phyloP scores from a whole-genome alignment of 2,113 vertebrate genomes.

The Sorex araneus region DNA sequence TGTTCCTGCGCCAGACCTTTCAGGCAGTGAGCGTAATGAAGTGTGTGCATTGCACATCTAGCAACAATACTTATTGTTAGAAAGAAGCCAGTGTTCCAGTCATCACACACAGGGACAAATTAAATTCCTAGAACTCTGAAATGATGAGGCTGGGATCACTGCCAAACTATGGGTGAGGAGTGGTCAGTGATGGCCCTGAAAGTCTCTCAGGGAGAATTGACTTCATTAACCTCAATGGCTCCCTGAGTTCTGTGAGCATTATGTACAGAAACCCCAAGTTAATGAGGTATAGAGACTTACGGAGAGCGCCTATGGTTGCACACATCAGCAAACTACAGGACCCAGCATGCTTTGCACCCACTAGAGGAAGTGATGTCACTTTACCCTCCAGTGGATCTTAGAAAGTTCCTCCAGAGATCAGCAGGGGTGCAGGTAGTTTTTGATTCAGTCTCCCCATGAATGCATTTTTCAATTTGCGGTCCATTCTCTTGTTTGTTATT shows the following conservation, averaged over 20 bases:
- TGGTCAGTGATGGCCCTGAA: background rate
- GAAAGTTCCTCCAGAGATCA: background rate
- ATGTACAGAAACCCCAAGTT: background rate
- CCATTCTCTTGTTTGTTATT: background rate
- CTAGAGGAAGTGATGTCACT: background rate
- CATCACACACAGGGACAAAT: background rate
- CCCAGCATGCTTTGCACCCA: background rate
- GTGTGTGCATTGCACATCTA: background rate
- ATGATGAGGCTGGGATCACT: no score
- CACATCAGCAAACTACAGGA: background rate
- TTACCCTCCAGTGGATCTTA: background rate
- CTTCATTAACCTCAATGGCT: background rate
- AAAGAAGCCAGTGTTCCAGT: background rate
- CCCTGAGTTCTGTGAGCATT: background rate
- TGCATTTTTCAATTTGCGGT: background rate
- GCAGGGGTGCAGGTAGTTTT: background rate
- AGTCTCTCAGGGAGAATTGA: background rate
- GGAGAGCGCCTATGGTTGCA: background rate
- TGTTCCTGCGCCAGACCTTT: constrained; percentile 28
- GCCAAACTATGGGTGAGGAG: background rate
- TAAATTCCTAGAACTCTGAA: background rate
- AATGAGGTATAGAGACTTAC: background rate
- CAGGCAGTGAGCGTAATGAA: background rate
- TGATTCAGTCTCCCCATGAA: background rate
- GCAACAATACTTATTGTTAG: background rate